A percentile compares a stretch with the other conserved stretches of the same genome.
These are phyloP conservation scores for Acyrthosiphon pisum DNA, from an alignment of 1,140 invertebrate species.

Conservation along the genomic window DNA sequence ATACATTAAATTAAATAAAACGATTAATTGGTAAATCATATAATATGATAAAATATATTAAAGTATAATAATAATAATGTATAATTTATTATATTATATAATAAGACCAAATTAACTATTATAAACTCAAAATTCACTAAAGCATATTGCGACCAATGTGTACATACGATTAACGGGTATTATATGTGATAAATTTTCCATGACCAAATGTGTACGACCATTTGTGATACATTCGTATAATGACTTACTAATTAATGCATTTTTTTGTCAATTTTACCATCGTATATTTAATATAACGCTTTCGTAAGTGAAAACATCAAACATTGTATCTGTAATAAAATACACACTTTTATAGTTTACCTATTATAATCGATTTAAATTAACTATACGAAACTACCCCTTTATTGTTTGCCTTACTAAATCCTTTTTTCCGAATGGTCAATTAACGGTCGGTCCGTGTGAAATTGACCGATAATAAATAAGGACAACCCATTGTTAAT, in stretches of 20 bases:
- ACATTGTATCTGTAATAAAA: neutral
- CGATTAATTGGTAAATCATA: neutral
- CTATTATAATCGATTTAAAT: neutral
- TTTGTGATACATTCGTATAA: neutral
- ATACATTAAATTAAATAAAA: neutral
- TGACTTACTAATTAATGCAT: neutral
- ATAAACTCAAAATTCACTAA: no score
- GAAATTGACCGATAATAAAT: conserved; percentile 12
- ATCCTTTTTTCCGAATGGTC: neutral
- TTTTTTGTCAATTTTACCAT: neutral
- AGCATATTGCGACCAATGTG: no score
- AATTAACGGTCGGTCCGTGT: neutral
- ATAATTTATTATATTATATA: no score
- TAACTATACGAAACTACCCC: neutral
- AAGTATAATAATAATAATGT: no score
- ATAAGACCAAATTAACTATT: no score
- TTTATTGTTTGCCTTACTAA: neutral
- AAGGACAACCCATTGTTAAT: neutral
- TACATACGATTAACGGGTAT: no score
- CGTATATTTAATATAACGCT: neutral
- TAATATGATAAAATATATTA: neutral
- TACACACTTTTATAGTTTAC: neutral
- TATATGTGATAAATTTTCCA: neutral
- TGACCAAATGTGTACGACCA: neutral
- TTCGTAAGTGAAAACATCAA: neutral